A percentile compares a stretch with the other conserved stretches of the same genome.
Conservation (phyloP, 2,888 invertebrate species). For the Acanthosoma haemorrhoidale region DNA sequence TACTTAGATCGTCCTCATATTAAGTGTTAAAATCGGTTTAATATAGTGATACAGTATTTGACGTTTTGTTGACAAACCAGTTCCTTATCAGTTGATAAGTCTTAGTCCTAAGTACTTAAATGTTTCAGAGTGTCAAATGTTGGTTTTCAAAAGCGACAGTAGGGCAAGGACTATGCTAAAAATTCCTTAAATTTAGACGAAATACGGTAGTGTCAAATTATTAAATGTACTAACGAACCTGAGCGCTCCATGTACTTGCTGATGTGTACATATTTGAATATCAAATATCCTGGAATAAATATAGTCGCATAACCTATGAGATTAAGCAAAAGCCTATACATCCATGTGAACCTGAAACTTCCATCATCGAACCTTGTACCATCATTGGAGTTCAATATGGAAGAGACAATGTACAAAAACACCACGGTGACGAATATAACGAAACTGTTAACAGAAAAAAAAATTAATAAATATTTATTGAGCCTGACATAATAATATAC, state of each 20-base stretch:
- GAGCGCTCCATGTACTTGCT: slow-evolving; percentile 74
- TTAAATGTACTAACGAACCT: slow-evolving; percentile 57
- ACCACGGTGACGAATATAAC: slow-evolving; percentile 49
- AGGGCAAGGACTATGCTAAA: too few species aligned
- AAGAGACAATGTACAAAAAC: slow-evolving; percentile 49
- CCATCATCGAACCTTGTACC: slow-evolving; percentile 27
- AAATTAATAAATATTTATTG: not conserved
- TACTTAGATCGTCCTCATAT: too few species aligned
- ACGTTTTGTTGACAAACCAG: too few species aligned
- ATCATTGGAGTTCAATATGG: slow-evolving; percentile 46
- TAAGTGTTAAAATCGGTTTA: too few species aligned
- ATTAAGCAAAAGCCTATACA: slow-evolving; percentile 71
- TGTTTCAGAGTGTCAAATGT: too few species aligned
- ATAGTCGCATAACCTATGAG: slow-evolving; percentile 83
- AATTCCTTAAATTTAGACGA: too few species aligned
- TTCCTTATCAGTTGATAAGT: too few species aligned
- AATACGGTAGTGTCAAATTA: too few species aligned
- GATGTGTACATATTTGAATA: slow-evolving; percentile 73
- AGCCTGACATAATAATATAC: not conserved
- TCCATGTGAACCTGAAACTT: slow-evolving; percentile 58
- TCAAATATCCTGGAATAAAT: slow-evolving; percentile 74
- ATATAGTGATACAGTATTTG: too few species aligned
- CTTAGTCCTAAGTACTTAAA: too few species aligned
- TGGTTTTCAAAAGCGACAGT: too few species aligned
- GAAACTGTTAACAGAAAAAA: slow-evolving; percentile 47